A percentile compares a stretch with the other conserved stretches of the same genome.
These are phyloP conservation scores for Poeciliopsis turneri DNA, from an alignment of 2,797 vertebrate genomes.

Conservation along the genomic window DNA sequence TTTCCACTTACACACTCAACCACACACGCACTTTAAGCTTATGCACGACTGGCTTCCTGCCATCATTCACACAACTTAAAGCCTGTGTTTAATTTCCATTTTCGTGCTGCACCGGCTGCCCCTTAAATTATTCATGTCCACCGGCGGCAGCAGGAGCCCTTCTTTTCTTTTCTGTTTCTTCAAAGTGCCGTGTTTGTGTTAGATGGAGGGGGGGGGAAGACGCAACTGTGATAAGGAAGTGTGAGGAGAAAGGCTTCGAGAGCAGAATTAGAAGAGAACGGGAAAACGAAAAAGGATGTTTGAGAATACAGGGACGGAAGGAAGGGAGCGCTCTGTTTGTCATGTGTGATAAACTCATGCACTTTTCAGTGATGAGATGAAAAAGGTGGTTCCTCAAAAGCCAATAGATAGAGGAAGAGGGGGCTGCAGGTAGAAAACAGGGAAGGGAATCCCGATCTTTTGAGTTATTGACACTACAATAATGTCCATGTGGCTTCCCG, in stretches of 20 bases:
- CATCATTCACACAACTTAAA: conserved; percentile 52
- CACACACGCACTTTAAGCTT: conserved; percentile 12
- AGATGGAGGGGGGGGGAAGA: conserved; percentile 28
- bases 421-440: conserved; percentile 7
- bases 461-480: conserved; percentile 42
- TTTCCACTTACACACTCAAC: neutral
- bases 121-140: conserved; percentile 75
- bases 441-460: conserved; percentile 30
- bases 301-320: conserved; percentile 2
- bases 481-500: conserved; percentile 45
- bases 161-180: conserved; percentile 31
- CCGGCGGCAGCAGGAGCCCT: conserved; percentile 52
- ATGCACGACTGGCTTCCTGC: conserved; percentile 46
- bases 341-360: conserved; percentile 49
- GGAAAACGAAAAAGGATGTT: conserved; percentile 14
- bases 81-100: conserved; percentile 76
- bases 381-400: conserved; percentile 1
- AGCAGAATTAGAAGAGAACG: neutral
- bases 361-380: conserved; percentile 3
- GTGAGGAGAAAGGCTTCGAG: neutral
- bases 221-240: conserved; percentile 36
- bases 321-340: conserved; percentile 22
- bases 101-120: conserved; percentile 59
- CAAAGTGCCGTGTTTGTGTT: conserved; percentile 47
- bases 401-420: neutral